phyloP scores from a whole-genome alignment of 2,888 invertebrate genomes.

The Drosophila nigricruria region DNA sequence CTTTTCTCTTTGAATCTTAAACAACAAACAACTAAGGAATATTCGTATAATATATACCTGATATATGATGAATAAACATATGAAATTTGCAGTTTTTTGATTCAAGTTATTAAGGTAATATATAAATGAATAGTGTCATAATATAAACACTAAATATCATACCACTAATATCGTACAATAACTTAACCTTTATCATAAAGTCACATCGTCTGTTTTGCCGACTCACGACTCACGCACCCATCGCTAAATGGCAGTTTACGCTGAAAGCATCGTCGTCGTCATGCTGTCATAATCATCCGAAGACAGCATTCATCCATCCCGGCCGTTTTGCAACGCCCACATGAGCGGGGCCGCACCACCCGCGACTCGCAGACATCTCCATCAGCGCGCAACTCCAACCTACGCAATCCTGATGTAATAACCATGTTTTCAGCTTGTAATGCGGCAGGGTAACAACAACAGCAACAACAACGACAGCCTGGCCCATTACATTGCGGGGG shows the following conservation, averaged over 20 bases:
- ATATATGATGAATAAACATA: no score
- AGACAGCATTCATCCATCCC: constrained; percentile 69
- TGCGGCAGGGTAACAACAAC: constrained; percentile 74
- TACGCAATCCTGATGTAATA: constrained; percentile 82
- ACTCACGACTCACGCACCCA: constrained; percentile 4
- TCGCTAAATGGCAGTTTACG: constrained; percentile 27
- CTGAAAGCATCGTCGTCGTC: constrained; percentile 58
- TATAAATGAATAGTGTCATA: neutral
- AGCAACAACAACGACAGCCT: constrained; percentile 33
- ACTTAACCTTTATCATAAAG: no score
- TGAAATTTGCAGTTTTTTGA: no score
- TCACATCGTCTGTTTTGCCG: neutral
- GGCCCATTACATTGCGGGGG: constrained; percentile 63
- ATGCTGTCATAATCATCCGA: constrained; percentile 82
- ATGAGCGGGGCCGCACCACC: constrained; percentile 50
- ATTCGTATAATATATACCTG: no score
- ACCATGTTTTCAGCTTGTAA: constrained; percentile 84
- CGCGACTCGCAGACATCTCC: constrained; percentile 30
- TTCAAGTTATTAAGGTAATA: no score
- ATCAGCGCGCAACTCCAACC: constrained; percentile 52
- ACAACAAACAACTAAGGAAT: no score
- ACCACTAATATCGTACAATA: no score
- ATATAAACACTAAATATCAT: neutral
- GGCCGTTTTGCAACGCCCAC: constrained; percentile 73
- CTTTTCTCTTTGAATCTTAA: no score